Conservation (phyloP, 2,797 vertebrate species). For the Malacoctenus gilli region DNA sequence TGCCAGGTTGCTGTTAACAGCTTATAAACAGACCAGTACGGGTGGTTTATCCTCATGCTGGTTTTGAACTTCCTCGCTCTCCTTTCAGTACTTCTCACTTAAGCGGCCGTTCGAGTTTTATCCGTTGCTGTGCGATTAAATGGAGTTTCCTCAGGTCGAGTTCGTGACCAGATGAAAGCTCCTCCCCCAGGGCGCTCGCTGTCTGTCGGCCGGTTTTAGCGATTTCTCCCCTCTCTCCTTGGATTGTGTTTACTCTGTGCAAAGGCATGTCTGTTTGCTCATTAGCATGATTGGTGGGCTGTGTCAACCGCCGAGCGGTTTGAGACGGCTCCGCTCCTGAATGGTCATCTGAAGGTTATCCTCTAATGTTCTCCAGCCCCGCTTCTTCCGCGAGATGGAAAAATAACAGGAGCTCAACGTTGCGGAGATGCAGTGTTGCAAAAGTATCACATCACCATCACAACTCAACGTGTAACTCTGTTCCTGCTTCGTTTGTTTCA, state of each 20-base stretch:
- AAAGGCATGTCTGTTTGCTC: slow-evolving; percentile 33
- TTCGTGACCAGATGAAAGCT: no score
- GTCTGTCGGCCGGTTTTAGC: slow-evolving; percentile 1
- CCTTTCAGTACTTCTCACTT: no score
- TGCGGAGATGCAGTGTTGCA: no score
- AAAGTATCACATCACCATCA: no score
- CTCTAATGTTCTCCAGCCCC: no score
- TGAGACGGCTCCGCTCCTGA: slow-evolving; percentile 7
- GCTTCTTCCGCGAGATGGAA: no score
- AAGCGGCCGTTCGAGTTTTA: not conserved
- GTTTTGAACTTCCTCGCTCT: not conserved
- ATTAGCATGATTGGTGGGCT: slow-evolving; percentile 53
- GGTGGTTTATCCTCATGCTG: not conserved
- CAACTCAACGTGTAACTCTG: no score
- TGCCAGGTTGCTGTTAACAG: not conserved
- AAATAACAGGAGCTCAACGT: no score
- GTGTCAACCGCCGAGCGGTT: slow-evolving; percentile 14
- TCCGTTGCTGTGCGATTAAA: no score
- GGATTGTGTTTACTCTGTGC: slow-evolving; percentile 35
- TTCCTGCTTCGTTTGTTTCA: no score
- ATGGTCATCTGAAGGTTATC: slow-evolving; percentile 48
- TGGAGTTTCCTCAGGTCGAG: no score
- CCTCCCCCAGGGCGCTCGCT: no score
- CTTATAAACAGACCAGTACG: slow-evolving; percentile 1
- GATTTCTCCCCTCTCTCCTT: slow-evolving; percentile 9